phyloP scores from a whole-genome alignment of 2,797 vertebrate genomes.

The Argyrosomus regius region DNA sequence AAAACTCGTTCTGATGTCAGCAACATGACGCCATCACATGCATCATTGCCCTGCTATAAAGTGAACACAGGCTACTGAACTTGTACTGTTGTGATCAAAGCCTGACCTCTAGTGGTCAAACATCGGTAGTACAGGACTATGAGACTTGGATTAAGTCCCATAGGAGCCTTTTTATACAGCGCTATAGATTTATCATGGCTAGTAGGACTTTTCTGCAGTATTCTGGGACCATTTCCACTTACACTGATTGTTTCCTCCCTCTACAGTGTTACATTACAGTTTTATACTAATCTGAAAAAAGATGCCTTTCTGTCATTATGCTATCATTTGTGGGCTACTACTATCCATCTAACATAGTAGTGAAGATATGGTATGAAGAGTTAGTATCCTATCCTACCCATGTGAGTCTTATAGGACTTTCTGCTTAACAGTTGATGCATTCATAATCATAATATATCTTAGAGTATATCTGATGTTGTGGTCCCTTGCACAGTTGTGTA shows the following conservation, averaged over 20 bases:
- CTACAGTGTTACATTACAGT: background rate
- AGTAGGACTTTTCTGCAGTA: background rate
- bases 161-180: background rate
- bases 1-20: background rate
- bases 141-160: too few species aligned
- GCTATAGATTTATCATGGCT: background rate
- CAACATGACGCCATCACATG: background rate
- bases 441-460: background rate
- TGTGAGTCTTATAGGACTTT: background rate
- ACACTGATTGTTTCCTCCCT: too few species aligned
- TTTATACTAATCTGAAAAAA: background rate
- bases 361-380: too few species aligned
- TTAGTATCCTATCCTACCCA: too few species aligned
- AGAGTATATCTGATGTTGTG: background rate
- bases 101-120: conserved; percentile 57
- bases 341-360: too few species aligned
- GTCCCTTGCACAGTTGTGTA: background rate
- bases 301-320: background rate
- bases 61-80: too few species aligned
- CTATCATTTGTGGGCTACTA: background rate
- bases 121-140: background rate
- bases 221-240: background rate
- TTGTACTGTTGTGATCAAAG: conserved; percentile 28
- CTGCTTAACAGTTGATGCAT: background rate
- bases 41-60: background rate